Base-by-base conservation (phyloP, 2,113 vertebrate species). In the Australoheros scitulus region DNA sequence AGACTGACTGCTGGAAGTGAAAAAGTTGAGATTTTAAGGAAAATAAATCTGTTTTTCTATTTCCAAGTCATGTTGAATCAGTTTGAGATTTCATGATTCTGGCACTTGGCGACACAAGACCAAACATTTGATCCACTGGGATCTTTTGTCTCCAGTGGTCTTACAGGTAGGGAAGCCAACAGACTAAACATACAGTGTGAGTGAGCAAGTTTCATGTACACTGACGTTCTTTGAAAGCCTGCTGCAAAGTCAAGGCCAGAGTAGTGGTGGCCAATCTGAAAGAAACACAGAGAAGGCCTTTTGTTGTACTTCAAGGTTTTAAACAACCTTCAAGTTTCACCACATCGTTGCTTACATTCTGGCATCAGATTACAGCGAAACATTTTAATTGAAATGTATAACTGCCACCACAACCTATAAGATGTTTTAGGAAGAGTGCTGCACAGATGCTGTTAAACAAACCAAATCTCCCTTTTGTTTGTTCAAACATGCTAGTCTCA, bases 241-340 rank as follows among this genome's bases (percentile, higher is more conserved):
- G 82, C 87, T 89, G 84, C 75, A 85, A 91, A 89, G 83, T 91
- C 88, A 91, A 76, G 55, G 81, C 82, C 84, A 70, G 85, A 91
- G 81, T 75, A 92, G 79, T 80, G 36, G 88, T 61, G 74, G 74
- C 80, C 83, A 86, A 84, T 88, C 80, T 91, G 76, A 80, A 61
- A 84, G 90, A 84, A 91, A 87, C 41, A 61, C 75, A 86, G 81
- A 56, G 34, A 88, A 79, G 58, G 47, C 7, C 50, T 77, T 90
- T 89, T 91, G 84, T 86, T 81, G 83, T 88, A 84, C 84, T 88
- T 92, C 82, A 81, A 84, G 68, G 52, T 78, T 88, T 87, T 70
- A 80, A 82, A 90, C 81, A 92, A 84, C 78, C 41, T 63, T 75
- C 38, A 84, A 76, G 9, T 74, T 81, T 82, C 70, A 79, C 52